A percentile compares a stretch with the other conserved stretches of the same genome.
phyloP scores from a whole-genome alignment of 64 coral and sea anemone genomes.

The Montipora sp. region DNA sequence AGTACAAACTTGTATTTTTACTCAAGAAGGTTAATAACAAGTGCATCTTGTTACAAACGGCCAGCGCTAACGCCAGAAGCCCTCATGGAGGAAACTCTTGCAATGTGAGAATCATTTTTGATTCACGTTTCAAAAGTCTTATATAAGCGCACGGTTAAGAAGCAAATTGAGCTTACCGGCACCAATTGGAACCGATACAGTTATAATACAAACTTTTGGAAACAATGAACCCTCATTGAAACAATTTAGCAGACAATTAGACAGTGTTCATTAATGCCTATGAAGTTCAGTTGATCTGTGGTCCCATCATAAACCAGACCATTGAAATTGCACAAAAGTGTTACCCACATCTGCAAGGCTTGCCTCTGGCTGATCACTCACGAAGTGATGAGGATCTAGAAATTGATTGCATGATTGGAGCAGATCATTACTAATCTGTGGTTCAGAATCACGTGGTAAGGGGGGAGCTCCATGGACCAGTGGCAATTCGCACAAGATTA shows the following conservation, averaged over 20 bases:
- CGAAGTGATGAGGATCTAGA: constrained; percentile 45
- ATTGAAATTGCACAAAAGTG: constrained; percentile 52
- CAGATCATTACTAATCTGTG: constrained; percentile 78
- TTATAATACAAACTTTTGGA: constrained; percentile 63
- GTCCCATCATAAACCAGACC: constrained; percentile 49
- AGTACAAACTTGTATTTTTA: constrained; percentile 63
- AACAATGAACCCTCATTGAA: constrained; percentile 37
- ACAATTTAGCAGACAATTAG: constrained; percentile 47
- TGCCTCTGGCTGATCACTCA: constrained; percentile 51
- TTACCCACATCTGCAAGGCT: constrained; percentile 59
- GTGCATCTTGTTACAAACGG: constrained; percentile 64
- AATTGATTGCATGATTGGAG: constrained; percentile 69
- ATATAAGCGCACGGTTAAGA: constrained; percentile 33
- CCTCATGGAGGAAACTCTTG: too few relatives aligned
- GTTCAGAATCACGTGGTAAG: constrained; percentile 69
- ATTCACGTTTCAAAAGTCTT: too few relatives aligned
- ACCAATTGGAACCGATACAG: constrained; percentile 16
- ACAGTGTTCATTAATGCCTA: constrained; percentile 58
- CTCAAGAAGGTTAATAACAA: constrained; percentile 40
- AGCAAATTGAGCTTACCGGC: constrained; percentile 9
- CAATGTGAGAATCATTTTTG: too few relatives aligned
- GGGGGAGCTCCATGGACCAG: constrained; percentile 44
- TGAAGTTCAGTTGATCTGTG: constrained; percentile 63
- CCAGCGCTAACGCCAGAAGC: constrained; percentile 2
- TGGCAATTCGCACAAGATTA: constrained; percentile 51